Evolutionary conservation across 2,113 vertebrate species (phyloP).

Genomic region (Coracopsis vasa): DNA sequence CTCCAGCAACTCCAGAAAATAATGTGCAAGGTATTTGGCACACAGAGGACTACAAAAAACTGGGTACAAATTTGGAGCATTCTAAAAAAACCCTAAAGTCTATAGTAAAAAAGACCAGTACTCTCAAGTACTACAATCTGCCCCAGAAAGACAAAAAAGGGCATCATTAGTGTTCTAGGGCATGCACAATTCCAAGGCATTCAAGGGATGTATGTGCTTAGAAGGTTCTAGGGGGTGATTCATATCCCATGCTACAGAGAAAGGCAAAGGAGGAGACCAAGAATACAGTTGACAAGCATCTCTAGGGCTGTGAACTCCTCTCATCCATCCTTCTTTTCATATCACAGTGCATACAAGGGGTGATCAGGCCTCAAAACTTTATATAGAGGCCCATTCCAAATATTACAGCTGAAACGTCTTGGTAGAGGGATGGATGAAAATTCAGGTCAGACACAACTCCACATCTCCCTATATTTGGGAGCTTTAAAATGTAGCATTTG

Average conservation of each 20-base stretch:
- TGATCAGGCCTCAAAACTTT: background rate
- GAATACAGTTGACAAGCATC: background rate
- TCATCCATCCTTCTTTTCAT: background rate
- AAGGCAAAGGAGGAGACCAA: background rate
- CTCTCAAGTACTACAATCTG: background rate
- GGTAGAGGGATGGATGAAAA: background rate
- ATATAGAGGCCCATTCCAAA: background rate
- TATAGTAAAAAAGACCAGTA: background rate
- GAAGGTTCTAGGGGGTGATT: background rate
- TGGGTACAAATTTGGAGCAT: background rate
- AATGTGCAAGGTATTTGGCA: background rate
- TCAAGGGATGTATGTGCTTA: background rate
- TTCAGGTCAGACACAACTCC: background rate
- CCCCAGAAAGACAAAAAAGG: background rate
- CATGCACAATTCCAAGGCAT: background rate
- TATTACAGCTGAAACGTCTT: background rate
- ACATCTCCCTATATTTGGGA: background rate
- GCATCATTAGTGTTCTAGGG: background rate
- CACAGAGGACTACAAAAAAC: background rate
- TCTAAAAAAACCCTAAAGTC: background rate
- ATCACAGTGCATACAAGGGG: background rate
- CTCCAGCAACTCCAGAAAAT: background rate
- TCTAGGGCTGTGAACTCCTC: background rate
- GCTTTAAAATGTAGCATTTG: background rate
- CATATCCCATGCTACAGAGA: background rate